Conservation (phyloP, 92 coral and sea anemone genomes). For the Scolanthus callimorphus region DNA sequence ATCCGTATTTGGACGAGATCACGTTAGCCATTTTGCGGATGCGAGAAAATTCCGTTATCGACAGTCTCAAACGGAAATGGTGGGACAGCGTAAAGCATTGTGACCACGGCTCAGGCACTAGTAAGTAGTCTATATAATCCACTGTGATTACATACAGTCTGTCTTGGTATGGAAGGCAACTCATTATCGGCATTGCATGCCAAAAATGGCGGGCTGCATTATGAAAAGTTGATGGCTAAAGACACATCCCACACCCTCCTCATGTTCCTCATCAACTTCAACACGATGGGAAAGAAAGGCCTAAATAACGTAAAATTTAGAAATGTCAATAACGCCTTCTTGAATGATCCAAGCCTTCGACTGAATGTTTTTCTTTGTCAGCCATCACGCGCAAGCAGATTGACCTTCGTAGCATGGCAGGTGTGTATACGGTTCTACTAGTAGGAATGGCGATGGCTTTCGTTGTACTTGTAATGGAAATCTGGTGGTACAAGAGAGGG, state of each 20-base stretch:
- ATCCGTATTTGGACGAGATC: constrained; percentile 28
- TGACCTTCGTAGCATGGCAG: constrained; percentile 41
- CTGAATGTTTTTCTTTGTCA: constrained; percentile 6
- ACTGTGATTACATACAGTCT: too few relatives aligned
- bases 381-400: constrained; percentile 23
- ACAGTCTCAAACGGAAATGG: constrained; percentile 43
- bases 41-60: constrained; percentile 38
- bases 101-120: constrained; percentile 6
- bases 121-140: too few relatives aligned
- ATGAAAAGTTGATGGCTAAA: too few relatives aligned
- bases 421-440: constrained; percentile 46
- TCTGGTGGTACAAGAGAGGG: constrained; percentile 24
- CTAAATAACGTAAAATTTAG: too few relatives aligned
- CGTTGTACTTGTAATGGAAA: constrained; percentile 25
- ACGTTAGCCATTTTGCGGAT: constrained; percentile 42
- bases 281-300: too few relatives aligned
- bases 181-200: too few relatives aligned
- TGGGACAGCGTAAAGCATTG: constrained; percentile 36
- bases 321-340: too few relatives aligned
- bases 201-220: too few relatives aligned
- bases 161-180: too few relatives aligned
- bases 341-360: too few relatives aligned
- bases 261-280: too few relatives aligned
- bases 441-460: constrained; percentile 26
- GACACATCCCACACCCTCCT: too few relatives aligned